Conservation (phyloP, 2,888 invertebrate genomes). For the Drosophila dives region DNA sequence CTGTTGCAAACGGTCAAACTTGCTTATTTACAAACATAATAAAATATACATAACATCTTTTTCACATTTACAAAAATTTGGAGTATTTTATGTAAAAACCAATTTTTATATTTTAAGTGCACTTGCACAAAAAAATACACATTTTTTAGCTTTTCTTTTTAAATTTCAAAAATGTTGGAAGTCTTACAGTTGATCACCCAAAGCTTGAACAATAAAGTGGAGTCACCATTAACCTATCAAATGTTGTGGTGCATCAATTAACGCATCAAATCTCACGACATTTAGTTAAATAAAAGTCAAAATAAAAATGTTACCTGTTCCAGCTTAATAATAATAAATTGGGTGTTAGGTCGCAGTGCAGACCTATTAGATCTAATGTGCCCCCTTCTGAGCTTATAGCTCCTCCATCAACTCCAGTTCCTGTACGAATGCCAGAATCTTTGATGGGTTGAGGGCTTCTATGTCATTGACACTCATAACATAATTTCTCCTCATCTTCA, state of each 20-base stretch:
- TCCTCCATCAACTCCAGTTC: no score
- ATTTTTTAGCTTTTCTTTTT: background rate
- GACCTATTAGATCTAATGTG: no score
- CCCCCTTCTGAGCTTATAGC: background rate
- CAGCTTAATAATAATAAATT: background rate
- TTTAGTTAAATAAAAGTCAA: background rate
- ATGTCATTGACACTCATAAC: no score
- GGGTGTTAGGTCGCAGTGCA: no score
- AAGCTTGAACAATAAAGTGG: background rate
- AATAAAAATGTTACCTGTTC: background rate
- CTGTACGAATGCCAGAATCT: no score
- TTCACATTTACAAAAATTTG: background rate
- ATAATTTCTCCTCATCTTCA: no score
- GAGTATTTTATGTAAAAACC: background rate
- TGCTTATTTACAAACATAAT: slow-evolving; percentile 62
- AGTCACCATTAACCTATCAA: slow-evolving; percentile 34
- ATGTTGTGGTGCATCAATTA: slow-evolving; percentile 38
- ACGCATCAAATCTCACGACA: slow-evolving; percentile 29
- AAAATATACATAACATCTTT: slow-evolving; percentile 1
- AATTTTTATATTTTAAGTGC: background rate
- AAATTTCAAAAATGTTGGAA: background rate
- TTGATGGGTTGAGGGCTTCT: no score
- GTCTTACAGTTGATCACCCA: background rate
- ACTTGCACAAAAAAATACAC: background rate
- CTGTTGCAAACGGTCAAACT: slow-evolving; percentile 55